Conservation (phyloP, 2,888 invertebrate species). For the Drosophila mayaguana region DNA sequence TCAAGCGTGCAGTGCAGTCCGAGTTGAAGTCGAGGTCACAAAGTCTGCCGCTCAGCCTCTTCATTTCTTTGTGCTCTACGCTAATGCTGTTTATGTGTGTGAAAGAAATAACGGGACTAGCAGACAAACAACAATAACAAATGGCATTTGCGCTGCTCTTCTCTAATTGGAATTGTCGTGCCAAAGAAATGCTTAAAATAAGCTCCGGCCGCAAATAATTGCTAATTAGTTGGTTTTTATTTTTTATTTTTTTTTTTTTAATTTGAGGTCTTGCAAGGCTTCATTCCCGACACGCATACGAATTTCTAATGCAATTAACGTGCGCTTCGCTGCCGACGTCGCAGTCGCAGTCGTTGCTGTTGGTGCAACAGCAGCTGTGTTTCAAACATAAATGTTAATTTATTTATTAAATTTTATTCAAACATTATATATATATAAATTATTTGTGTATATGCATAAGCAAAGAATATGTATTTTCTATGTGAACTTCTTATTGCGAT, state of each 20-base stretch:
- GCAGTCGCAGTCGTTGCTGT: slow-evolving; percentile 29
- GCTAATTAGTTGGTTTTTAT: slow-evolving; percentile 66
- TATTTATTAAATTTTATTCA: slow-evolving; percentile 21
- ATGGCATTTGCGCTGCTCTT: slow-evolving; percentile 57
- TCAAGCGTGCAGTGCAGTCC: slow-evolving; percentile 56
- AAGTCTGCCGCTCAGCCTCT: slow-evolving; percentile 21
- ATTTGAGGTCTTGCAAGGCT: slow-evolving; percentile 61
- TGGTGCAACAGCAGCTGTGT: slow-evolving; percentile 45
- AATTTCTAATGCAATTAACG: slow-evolving; percentile 79
- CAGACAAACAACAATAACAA: slow-evolving; percentile 57
- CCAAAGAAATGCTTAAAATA: slow-evolving; percentile 58
- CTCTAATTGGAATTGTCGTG: slow-evolving; percentile 74
- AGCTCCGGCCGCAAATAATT: slow-evolving; percentile 66
- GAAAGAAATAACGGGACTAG: slow-evolving; percentile 70
- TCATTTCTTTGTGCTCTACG: slow-evolving; percentile 14
- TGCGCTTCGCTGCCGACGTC: slow-evolving; percentile 36
- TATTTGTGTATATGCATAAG: background rate
- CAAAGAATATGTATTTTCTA: slow-evolving; percentile 10
- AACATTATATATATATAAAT: background rate
- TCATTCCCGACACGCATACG: slow-evolving; percentile 68
- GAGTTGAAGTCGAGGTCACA: slow-evolving; percentile 61
- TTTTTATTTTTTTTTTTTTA: slow-evolving; percentile 36
- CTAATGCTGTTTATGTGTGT: slow-evolving; percentile 31
- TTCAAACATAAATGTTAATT: slow-evolving; percentile 35
- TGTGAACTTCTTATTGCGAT: slow-evolving; percentile 36